Base-by-base conservation (phyloP, 1,140 invertebrate genomes). In the Bombus confusus region DNA sequence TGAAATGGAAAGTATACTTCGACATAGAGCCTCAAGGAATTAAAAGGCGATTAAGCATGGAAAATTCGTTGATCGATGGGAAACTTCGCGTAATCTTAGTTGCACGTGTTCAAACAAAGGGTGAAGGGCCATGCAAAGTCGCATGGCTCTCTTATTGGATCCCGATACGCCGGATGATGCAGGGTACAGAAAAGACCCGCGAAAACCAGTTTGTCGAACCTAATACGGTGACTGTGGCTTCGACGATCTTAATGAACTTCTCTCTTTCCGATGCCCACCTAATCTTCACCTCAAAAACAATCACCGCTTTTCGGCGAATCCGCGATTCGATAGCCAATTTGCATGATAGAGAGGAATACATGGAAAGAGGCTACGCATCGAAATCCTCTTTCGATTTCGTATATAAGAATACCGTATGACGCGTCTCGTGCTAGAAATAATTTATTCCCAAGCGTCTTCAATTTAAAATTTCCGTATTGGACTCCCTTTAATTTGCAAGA, bases 171-270 rank as follows among this genome's bases (percentile, higher is more conserved):
- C 62, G 86, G 85, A 89, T 87, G 91, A 90, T 83, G 88, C 76
- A 75, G 76, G 47, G 18, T 52, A 52, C 47, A 52, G 47, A 52
- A 52, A 52, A 52, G 86, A 91, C 74, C 86, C 92, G 93, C 93
- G 92, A 92, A 92, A 94, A 93, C 92, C 92, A 93, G 92, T 94
- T 94, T 91, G 86, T 91, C 86, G 18, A 87, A 92, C 86, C 87
- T 86, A 91, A 93, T 87, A 91, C 84, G 82, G 90, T 90, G 86
- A 86, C 83, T 85, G 81, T 90, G 87, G 87, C 90, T 87, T 87
- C 77, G 76, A 78, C 73, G 76, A 80, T 92, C 92, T 93, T 93
- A 93, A 93, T 92, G 91, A 94, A 94, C 92, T 91, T 90, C 83
- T 82, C 83, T 75, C 73, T 80, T 76, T 78, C 59, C 74, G 39